Evolutionary conservation across 2,888 invertebrate genomes (phyloP).

Genomic region (Idaea straminata): DNA sequence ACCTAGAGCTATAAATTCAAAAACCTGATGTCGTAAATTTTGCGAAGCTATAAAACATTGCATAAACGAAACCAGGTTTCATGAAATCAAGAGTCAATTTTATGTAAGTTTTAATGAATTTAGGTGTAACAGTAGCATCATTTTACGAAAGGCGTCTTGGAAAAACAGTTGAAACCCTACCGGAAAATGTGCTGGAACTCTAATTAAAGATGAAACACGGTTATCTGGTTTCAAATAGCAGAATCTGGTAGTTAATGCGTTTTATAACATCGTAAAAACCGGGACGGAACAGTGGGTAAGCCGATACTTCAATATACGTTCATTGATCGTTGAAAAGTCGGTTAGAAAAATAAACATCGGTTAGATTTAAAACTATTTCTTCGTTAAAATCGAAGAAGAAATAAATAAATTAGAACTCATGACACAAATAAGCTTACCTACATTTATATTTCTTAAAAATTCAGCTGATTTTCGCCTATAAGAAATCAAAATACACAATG

Average conservation of each 20-base stretch:
- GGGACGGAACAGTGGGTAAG: slow-evolving; percentile 22
- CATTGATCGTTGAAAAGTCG: not conserved
- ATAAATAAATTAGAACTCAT: no score
- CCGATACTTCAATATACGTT: slow-evolving; percentile 8
- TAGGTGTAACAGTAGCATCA: not conserved
- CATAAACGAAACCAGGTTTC: not conserved
- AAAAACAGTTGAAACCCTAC: slow-evolving; percentile 52
- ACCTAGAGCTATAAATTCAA: not conserved
- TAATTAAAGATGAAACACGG: slow-evolving; percentile 60
- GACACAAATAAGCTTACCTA: not conserved
- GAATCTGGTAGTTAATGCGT: slow-evolving; percentile 22
- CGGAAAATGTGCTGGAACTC: slow-evolving; percentile 50
- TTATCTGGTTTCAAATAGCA: slow-evolving; percentile 44
- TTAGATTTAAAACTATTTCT: not conserved
- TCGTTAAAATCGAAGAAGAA: not conserved
- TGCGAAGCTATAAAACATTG: not conserved
- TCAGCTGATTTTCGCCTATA: not conserved
- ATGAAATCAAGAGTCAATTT: slow-evolving; percentile 6
- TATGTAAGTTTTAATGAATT: slow-evolving; percentile 14
- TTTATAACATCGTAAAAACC: slow-evolving; percentile 22
- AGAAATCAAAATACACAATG: not conserved
- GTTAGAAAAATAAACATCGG: not conserved
- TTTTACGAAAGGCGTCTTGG: slow-evolving; percentile 24
- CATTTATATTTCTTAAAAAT: not conserved
- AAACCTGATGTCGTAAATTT: not conserved